A percentile compares a stretch with the other conserved stretches of the same genome.
These are phyloP conservation scores for Bombyx huttoni DNA, from an alignment of 2,888 invertebrate genomes.

Conservation along the genomic window DNA sequence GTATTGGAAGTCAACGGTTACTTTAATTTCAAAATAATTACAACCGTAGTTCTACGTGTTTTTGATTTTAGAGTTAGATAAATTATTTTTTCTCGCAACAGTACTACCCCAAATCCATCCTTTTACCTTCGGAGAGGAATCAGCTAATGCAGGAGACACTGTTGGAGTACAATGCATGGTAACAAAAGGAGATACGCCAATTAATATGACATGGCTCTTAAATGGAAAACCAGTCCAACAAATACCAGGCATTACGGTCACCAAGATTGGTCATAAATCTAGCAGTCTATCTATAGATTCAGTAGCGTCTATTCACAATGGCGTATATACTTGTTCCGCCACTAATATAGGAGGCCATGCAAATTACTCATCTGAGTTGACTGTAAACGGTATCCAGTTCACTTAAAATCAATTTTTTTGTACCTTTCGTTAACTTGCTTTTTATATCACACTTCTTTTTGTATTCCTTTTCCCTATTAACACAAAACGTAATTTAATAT, in stretches of 20 bases:
- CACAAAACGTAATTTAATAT: no score
- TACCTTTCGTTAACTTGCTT: neutral
- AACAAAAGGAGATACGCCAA: constrained; percentile 83
- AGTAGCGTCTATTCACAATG: constrained; percentile 80
- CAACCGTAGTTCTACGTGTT: constrained; percentile 3
- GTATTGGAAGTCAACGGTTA: constrained; percentile 82
- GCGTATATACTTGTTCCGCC: constrained; percentile 81
- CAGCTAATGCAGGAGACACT: constrained; percentile 83
- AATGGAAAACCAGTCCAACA: constrained; percentile 74
- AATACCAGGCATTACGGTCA: constrained; percentile 69
- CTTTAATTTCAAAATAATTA: constrained; percentile 7
- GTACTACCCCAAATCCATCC: constrained; percentile 85
- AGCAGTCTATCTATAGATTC: constrained; percentile 82
- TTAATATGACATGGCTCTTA: constrained; percentile 82
- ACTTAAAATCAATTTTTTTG: neutral
- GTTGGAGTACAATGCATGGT: constrained; percentile 83
- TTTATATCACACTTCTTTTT: constrained; percentile 4
- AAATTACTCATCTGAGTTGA: constrained; percentile 76
- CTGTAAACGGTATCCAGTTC: constrained; percentile 77
- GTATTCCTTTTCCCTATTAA: constrained; percentile 4
- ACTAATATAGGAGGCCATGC: constrained; percentile 78
- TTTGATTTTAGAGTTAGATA: constrained; percentile 4
- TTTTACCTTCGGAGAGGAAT: constrained; percentile 82
- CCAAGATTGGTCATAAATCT: constrained; percentile 74
- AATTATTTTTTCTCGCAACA: constrained; percentile 27